Evolutionary conservation across 2,797 vertebrate species (phyloP), one percentile per base, ranked within the genome.

Genomic region (Sebastes baramenuke): DNA sequence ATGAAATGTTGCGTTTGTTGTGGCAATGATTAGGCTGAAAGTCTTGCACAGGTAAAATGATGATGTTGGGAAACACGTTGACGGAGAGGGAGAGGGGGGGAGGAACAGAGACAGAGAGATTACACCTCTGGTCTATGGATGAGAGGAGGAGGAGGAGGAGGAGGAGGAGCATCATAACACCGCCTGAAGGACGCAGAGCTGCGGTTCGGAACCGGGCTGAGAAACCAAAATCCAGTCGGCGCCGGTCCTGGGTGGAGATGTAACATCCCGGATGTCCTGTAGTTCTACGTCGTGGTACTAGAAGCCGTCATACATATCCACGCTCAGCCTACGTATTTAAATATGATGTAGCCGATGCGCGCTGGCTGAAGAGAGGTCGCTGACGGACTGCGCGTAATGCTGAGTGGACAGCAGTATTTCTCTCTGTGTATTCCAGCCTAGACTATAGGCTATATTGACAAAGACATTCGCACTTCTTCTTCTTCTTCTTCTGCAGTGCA

Each of bases 311-410:
- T 29, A 59, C 73, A 71, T 27, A 27, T 4, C 70, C 75, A 68
- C 6, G 65, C 85, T 81, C 52, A 78, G 59, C 72, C 64, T 75
- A 80, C 88, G 86, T 85, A 83, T 82, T 86, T 80, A 77, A 80
- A 88, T 81, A 12, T 85, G 81, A 85, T 82, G 84, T 78, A 73
- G 85, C 75, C 25, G 78, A 71, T 58, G 64, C 66, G 77, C 89
- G 52, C 67, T 38, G 82, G 80, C 82, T 68, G 84, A 85, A 83
- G 83, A 80, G 83, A 86, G 85, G 80, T 87, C 81, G 82, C 80
- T 84, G 85, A 85, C 87, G 77, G 88, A 81, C 87, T 68, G 88
- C 42, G 89, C 87, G 90, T 89, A 77, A 89, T 87, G 89, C 90
- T 83, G 91, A 88, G 83, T 77, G 92, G 90, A 89, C 91, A 79